These are phyloP conservation scores for Eupsilia transversa DNA, from an alignment of 2,888 invertebrate species.

Conservation along the genomic window DNA sequence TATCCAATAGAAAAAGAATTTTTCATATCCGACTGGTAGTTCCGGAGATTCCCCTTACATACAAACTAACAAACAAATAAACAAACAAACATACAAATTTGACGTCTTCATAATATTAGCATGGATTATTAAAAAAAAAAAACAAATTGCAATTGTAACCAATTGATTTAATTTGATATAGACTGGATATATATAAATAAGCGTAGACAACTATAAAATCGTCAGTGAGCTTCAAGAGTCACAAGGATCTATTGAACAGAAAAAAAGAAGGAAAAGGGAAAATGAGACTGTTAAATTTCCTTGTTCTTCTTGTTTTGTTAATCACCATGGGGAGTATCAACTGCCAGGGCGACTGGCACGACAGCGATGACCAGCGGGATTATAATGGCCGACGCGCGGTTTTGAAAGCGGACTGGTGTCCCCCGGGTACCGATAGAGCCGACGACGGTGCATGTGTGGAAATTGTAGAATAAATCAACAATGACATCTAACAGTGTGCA, in stretches of 20 bases:
- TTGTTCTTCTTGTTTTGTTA: not conserved
- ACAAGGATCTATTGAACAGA: not conserved
- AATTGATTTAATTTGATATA: not conserved
- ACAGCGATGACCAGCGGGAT: not conserved
- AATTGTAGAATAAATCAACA: not conserved
- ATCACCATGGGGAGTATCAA: not conserved
- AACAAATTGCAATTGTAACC: not conserved
- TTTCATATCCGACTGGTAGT: too few relatives aligned
- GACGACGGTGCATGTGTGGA: not conserved
- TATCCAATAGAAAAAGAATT: too few relatives aligned
- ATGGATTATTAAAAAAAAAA: not conserved
- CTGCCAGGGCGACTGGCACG: not conserved
- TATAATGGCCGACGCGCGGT: not conserved
- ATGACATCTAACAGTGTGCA: not conserved
- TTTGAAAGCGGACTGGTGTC: not conserved
- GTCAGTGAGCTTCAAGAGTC: not conserved
- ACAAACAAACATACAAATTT: too few relatives aligned
- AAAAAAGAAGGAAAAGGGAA: not conserved
- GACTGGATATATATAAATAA: not conserved
- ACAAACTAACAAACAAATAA: too few relatives aligned
- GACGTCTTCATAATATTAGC: too few relatives aligned
- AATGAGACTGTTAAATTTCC: slow-evolving; percentile 4
- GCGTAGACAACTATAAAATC: not conserved
- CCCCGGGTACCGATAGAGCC: not conserved
- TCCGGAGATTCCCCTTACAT: too few relatives aligned